phyloP scores from a whole-genome alignment of 30 jellyfish, hydroid and myxozoan species.

The Pelagia noctiluca region DNA sequence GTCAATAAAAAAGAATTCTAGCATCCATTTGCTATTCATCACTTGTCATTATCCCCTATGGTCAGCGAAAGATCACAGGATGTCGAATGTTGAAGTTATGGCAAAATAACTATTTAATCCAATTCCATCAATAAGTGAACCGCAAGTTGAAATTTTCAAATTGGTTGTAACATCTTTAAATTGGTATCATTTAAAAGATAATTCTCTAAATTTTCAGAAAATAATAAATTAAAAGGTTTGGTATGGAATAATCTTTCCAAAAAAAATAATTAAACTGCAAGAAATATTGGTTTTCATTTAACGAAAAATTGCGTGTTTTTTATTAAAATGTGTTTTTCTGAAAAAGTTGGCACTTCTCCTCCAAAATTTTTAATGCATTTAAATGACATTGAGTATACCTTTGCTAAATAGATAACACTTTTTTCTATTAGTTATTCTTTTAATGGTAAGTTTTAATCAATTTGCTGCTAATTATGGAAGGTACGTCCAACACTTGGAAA shows the following conservation, averaged over 20 bases:
- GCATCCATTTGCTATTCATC: no score
- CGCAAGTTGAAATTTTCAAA: not conserved
- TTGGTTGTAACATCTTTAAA: not conserved
- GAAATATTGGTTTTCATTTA: not conserved
- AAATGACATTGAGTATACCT: no score
- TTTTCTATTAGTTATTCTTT: no score
- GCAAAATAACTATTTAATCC: no score
- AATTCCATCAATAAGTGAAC: not conserved
- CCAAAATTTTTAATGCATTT: not conserved
- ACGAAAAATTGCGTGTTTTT: not conserved
- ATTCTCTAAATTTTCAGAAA: not conserved
- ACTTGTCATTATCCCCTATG: no score
- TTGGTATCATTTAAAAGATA: not conserved
- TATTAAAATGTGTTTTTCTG: not conserved
- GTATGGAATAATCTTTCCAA: conserved; percentile 2
- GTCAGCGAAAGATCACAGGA: no score
- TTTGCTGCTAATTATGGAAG: no score
- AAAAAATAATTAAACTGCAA: not conserved
- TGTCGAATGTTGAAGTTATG: no score
- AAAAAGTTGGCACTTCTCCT: not conserved
- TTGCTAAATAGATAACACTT: no score
- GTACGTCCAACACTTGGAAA: no score
- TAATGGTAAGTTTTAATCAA: no score
- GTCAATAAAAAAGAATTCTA: no score
- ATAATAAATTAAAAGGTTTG: not conserved